Evolutionary conservation across 2,888 invertebrate genomes (phyloP), one percentile per base, ranked within the genome.

Genomic region (Tuberolachnus salignus): DNA sequence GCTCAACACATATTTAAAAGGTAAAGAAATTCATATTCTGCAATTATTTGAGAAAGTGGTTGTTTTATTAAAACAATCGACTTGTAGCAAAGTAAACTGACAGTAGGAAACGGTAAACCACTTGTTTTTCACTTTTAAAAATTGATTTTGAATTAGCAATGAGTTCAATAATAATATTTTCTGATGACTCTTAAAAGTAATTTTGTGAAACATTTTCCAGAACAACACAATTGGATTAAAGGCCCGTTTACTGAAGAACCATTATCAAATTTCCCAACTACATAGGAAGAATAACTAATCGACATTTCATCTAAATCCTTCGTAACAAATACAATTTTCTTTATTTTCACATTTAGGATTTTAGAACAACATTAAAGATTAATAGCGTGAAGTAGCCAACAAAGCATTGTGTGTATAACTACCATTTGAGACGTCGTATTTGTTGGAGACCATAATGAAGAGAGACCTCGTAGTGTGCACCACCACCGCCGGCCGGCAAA

Each of bases 1-100:
- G n/a, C 34, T 63, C 11, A 63, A 63, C 11, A 63, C n/a, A 63
- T 63, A 11, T 19, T 63, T 63, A 63, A 34, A 63, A 42, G 63
- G 42, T 63, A 63, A 63, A 63, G 4, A 63, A 42, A 63, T 42
- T 63, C 61, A 42, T 63, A 42, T 63, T 63, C 63, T 63, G 13
- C n/a, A 63, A 63, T 19, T 63, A 63, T 63, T 42, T 10, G 63
- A 42, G 34, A 42, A 63, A 11, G 11, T 19, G 2, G 34, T 61
- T 11, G 63, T 63, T 63, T 63, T 63, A 42, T 63, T 42, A 63
- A 63, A 63, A 61, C 34, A 42, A 42, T 63, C 19, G 3, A 63
- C 0, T 42, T 63, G 42, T 63, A 42, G 63, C 11, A 63, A 63
- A 63, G 61, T 9, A 13, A 63, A 63, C 2, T n/a, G 10, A 59